Base-by-base conservation (phyloP, 2,113 vertebrate species). In the Sterrhoptilus dennistouni region DNA sequence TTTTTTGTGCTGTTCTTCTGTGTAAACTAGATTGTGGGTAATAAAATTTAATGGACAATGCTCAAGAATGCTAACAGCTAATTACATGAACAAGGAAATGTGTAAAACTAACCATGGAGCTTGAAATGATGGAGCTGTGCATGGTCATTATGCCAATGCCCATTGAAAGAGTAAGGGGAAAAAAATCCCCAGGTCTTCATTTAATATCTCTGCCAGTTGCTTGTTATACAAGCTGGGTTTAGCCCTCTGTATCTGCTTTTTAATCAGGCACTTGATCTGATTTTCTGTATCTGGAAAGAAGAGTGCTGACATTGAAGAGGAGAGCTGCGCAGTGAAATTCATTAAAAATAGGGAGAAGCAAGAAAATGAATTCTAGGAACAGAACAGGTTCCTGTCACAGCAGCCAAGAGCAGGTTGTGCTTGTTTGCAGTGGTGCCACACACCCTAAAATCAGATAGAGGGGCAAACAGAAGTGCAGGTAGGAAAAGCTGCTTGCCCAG, bases 21-120 rank as follows among this genome's bases (percentile, higher is more conserved):
- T 2, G 61, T 76, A 96, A 97, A 95, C 66, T 86, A 94, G 84
- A 91, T 57, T 91, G 49, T 45, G 91, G 74, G 85, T 83, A 90
- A 85, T 96, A 79, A 95, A 86, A 93, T 94, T 95, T 96, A 95
- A 85, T 94, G 80, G 87, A 44, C 38, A 71, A 40, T 54, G 77
- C 56, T 92, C 65, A 95, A 35, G 83, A 96, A 96, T 57, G 63
- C 63, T 97, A 95, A 74, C 81, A 81, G 76, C 79, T 93, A 96
- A 97, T 94, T 94, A 94, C 63, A 96, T 89, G 74, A 89, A 96
- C 60, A 84, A 69, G 94, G 90, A 78, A 87, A 74, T 70, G 83
- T 95, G 91, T 88, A 94, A 89, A 97, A 91, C 78, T 83, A 83
- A 87, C 80, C 2, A 0, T 12, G 42, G 65, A 91, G 82, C 84